Evolutionary conservation across 64 coral and sea anemone genomes (phyloP).

Genomic region (Pachyseris speciosa): DNA sequence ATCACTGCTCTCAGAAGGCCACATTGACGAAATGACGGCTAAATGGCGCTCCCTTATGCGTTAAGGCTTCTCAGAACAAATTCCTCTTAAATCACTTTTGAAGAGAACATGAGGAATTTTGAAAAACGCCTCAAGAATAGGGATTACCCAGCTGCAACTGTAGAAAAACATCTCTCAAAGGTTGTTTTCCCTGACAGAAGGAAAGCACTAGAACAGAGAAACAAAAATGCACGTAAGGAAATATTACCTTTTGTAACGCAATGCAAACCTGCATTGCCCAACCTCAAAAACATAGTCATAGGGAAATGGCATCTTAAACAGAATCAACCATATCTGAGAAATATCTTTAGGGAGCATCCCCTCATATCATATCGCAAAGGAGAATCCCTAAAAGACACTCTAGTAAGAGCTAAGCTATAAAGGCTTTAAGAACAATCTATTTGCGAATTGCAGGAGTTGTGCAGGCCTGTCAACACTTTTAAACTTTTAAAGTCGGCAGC

Average conservation of each 20-base stretch:
- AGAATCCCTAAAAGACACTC: too few relatives aligned
- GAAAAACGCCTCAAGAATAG: not conserved
- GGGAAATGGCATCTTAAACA: not conserved
- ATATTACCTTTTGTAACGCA: not conserved
- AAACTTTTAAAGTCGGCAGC: too few relatives aligned
- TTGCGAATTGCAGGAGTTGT: too few relatives aligned
- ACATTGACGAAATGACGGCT: conserved; percentile 3
- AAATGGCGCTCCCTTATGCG: conserved; percentile 12
- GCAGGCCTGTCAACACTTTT: too few relatives aligned
- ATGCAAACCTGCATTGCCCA: not conserved
- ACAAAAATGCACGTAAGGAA: not conserved
- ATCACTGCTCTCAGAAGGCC: not conserved
- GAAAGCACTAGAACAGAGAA: not conserved
- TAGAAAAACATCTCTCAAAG: not conserved
- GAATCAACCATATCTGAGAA: not conserved
- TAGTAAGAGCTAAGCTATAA: too few relatives aligned
- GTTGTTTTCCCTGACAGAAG: not conserved
- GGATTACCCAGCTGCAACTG: not conserved
- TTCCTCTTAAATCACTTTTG: not conserved
- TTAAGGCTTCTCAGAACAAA: not conserved
- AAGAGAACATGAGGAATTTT: conserved; percentile 7
- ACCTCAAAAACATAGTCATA: not conserved
- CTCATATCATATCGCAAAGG: too few relatives aligned
- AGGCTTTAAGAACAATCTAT: too few relatives aligned
- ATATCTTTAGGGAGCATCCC: not conserved